Evolutionary conservation across 1,140 invertebrate species (phyloP).

Genomic region (Eurosta solidaginis): DNA sequence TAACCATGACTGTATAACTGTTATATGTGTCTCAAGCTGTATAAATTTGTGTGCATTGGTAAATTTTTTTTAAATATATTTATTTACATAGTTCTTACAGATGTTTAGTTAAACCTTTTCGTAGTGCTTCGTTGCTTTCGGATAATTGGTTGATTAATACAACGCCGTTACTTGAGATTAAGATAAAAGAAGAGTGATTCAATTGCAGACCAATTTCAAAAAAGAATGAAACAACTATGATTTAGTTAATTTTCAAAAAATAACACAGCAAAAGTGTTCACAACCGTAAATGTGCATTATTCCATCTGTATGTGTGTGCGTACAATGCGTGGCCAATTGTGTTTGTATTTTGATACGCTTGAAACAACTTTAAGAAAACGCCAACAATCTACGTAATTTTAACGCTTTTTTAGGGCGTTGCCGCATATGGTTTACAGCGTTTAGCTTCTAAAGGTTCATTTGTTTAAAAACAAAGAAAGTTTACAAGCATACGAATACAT

Average conservation of each 20-base stretch:
- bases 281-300: not conserved
- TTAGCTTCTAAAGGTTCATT: not conserved
- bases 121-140: no score
- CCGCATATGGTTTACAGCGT: not conserved
- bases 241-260: not conserved
- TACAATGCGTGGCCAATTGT: not conserved
- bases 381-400: not conserved
- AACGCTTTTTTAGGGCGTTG: conserved; percentile 13
- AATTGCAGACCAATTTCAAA: not conserved
- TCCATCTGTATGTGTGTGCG: no score
- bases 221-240: not conserved
- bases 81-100: no score
- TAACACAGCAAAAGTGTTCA: not conserved
- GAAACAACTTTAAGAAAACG: not conserved
- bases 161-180: not conserved
- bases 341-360: not conserved
- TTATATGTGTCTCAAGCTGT: no score
- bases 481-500: no score
- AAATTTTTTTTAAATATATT: no score
- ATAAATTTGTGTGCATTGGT: no score
- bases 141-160: not conserved
- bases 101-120: no score
- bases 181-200: not conserved
- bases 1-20: no score
- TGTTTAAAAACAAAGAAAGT: not conserved